These are phyloP conservation scores for Rhynchotus rufescens DNA, from an alignment of 2,797 vertebrate species.

Conservation along the genomic window DNA sequence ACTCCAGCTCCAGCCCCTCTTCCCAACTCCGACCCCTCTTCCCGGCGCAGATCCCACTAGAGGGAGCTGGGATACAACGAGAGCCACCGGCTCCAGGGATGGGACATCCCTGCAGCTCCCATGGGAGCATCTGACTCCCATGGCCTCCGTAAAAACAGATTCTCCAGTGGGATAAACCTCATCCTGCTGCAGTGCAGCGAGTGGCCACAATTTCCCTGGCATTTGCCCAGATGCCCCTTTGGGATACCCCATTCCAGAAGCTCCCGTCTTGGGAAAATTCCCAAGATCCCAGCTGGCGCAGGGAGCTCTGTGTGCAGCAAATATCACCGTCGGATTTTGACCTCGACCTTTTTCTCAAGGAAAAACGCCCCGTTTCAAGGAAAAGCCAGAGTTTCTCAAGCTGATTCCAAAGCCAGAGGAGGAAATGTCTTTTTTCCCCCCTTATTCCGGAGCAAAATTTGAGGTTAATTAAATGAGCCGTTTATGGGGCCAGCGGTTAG, in stretches of 20 bases:
- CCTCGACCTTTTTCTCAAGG: background rate
- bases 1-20: too few relatives aligned
- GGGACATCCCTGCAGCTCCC: background rate
- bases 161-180: too few relatives aligned
- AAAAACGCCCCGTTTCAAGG: background rate
- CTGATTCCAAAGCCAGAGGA: background rate
- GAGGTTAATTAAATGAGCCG: background rate
- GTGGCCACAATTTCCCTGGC: too few relatives aligned
- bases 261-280: too few relatives aligned
- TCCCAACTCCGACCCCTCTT: too few relatives aligned
- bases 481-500: background rate
- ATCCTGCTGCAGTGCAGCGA: too few relatives aligned
- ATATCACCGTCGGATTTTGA: background rate
- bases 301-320: too few relatives aligned
- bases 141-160: too few relatives aligned
- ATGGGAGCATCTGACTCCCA: background rate
- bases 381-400: background rate
- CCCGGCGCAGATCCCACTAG: constrained; percentile 10
- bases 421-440: too few relatives aligned
- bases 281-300: too few relatives aligned
- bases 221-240: too few relatives aligned
- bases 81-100: background rate
- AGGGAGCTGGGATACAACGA: constrained; percentile 57
- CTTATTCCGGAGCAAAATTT: background rate
- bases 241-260: too few relatives aligned